Conservation (phyloP, 2,888 invertebrate genomes). For the Aproaerema taeniolella region DNA sequence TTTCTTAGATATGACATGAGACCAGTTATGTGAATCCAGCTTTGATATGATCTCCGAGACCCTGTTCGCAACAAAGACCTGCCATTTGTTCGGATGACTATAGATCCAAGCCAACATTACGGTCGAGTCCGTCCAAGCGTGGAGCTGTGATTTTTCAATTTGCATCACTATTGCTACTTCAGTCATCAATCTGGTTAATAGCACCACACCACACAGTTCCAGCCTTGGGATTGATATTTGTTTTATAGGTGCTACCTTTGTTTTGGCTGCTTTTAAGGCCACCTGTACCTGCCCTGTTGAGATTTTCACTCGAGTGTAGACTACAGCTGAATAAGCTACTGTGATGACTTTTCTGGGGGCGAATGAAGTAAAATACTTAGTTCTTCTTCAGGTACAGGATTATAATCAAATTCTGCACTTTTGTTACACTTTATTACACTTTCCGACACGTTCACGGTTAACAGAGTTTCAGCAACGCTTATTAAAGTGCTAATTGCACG, state of each 20-base stretch:
- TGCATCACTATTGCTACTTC: conserved; percentile 15
- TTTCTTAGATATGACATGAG: neutral
- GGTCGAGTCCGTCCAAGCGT: conserved; percentile 28
- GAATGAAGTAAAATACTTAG: too few relatives aligned
- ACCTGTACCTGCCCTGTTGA: conserved; percentile 6
- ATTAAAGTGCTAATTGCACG: too few relatives aligned
- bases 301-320: conserved; percentile 9
- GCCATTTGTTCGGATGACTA: conserved; percentile 24
- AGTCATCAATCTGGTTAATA: conserved; percentile 18
- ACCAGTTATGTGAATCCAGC: conserved; percentile 6
- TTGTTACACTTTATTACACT: too few relatives aligned
- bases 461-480: too few relatives aligned
- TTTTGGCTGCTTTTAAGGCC: conserved; percentile 14
- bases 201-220: conserved; percentile 20
- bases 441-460: too few relatives aligned
- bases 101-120: conserved; percentile 26
- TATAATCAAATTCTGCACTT: too few relatives aligned
- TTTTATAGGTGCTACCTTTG: conserved; percentile 18
- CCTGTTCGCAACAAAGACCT: conserved; percentile 22
- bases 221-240: conserved; percentile 17
- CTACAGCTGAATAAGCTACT: conserved; percentile 16
- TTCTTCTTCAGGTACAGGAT: too few relatives aligned
- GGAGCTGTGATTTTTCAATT: conserved; percentile 15
- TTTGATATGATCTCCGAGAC: conserved; percentile 16
- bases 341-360: too few relatives aligned